Evolutionary conservation across 2,797 vertebrate species (phyloP), one percentile per base, ranked within the genome.

Genomic region (Sarcoramphus papa): DNA sequence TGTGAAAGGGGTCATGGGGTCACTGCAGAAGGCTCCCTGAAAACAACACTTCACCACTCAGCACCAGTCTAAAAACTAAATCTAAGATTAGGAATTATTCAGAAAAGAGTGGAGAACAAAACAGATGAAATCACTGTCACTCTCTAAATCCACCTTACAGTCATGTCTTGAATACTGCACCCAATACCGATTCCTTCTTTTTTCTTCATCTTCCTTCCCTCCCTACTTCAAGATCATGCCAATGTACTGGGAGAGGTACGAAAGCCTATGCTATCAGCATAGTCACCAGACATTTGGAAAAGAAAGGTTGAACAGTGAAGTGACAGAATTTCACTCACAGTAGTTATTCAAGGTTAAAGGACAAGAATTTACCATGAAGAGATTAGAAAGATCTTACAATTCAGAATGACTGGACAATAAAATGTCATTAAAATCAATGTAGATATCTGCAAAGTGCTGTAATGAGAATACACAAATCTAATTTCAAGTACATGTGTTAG

Each of bases 401-500:
- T 90, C 54, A 73, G 60, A 92, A 69, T 17, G 73, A 59, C 37
- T 56, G 53, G 73, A 88, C 79, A 92, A 90, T n/a, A 81, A 94
- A 90, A 92, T 62, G 54, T 56, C 79, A 75, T 64, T 69, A 53
- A 84, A 93, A 91, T 74, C 68, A 62, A 24, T 21, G 79, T 19
- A 90, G 65, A 54, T 94, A 95, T 77, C 69, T 86, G 73, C 65
- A 69, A 89, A 92, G 31, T 57, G 54, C 40, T 57, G 43, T 84
- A 92, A 88, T 18, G 28, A 91, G 85, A 88, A 86, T 50, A 95
- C 48, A 81, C 33, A 90, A 86, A 95, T 83, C 64, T 93, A 90
- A 96, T 92, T 93, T 85, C 78, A 83, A 65, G 56, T 69, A 68
- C 45, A 68, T 5, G 1, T 77, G n/a, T 62, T 92, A 72, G 57